phyloP scores from a whole-genome alignment of 2,113 vertebrate genomes.

The Rattus rattus region DNA sequence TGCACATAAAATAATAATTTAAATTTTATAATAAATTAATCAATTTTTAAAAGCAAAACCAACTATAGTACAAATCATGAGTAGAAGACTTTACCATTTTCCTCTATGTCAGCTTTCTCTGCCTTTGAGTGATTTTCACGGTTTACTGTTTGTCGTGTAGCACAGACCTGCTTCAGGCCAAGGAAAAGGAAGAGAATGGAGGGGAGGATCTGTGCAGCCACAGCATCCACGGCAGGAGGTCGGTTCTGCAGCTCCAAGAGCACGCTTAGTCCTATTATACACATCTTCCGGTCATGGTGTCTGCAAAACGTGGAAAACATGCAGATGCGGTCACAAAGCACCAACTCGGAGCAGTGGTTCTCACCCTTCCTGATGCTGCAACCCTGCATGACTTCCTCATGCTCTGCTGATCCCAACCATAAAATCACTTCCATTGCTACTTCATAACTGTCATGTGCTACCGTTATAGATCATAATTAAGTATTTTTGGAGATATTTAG shows the following conservation, averaged over 20 bases:
- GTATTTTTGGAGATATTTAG: background rate
- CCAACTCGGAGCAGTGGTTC: background rate
- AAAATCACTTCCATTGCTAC: background rate
- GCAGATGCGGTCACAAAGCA: background rate
- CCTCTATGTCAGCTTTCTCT: slow-evolving; percentile 90
- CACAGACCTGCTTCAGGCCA: slow-evolving; percentile 95
- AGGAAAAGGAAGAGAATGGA: slow-evolving; percentile 97
- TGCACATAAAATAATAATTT: background rate
- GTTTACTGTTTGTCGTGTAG: slow-evolving; percentile 91
- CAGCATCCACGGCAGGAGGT: slow-evolving; percentile 91
- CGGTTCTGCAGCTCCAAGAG: slow-evolving; percentile 94
- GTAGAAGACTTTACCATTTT: slow-evolving; percentile 90
- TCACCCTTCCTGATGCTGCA: background rate
- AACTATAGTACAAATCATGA: background rate
- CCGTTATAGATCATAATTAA: background rate
- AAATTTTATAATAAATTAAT: background rate
- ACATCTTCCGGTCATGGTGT: slow-evolving; percentile 98
- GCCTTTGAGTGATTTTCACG: slow-evolving; percentile 87
- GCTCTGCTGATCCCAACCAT: background rate
- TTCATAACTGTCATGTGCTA: background rate
- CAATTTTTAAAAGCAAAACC: background rate
- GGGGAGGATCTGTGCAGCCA: slow-evolving; percentile 94
- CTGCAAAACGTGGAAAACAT: slow-evolving; percentile 81
- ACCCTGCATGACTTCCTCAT: background rate
- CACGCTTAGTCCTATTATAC: slow-evolving; percentile 97